Conservation (phyloP, 2,888 invertebrate species). For the Calliopum simillimum region DNA sequence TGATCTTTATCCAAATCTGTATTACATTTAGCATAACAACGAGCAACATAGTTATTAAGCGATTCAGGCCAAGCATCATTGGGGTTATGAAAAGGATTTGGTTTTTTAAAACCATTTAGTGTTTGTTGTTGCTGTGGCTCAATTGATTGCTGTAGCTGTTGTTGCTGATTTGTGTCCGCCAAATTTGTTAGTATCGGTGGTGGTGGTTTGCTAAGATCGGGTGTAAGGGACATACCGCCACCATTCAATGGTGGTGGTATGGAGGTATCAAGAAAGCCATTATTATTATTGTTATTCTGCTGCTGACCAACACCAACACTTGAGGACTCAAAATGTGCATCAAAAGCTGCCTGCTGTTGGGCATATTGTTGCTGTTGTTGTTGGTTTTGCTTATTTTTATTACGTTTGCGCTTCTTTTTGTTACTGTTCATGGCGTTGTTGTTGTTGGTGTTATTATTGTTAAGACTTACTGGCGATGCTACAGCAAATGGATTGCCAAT, state of each 20-base stretch:
- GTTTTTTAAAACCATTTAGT: conserved; percentile 55
- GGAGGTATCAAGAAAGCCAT: conserved; percentile 48
- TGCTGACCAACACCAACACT: conserved; percentile 23
- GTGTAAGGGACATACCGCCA: conserved; percentile 42
- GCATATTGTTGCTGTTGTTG: conserved; percentile 59
- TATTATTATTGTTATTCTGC: conserved; percentile 6
- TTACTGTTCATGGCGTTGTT: conserved; percentile 70
- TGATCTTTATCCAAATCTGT: conserved; percentile 91
- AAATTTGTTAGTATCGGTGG: conserved; percentile 55
- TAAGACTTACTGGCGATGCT: conserved; percentile 26
- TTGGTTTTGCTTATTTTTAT: conserved; percentile 67
- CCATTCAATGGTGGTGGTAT: conserved; percentile 67
- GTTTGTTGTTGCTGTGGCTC: conserved; percentile 22
- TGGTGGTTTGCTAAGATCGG: conserved; percentile 62
- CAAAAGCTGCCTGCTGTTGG: conserved; percentile 49
- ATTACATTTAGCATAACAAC: conserved; percentile 91
- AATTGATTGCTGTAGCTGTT: conserved; percentile 30
- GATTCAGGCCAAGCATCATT: conserved; percentile 83
- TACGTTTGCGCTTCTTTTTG: conserved; percentile 80
- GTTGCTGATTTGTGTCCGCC: conserved; percentile 23
- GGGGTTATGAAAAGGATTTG: conserved; percentile 69
- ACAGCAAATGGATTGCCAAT: conserved; percentile 36
- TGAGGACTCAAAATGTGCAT: conserved; percentile 46
- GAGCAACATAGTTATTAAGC: conserved; percentile 87
- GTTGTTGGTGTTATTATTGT: conserved; percentile 36